Base-by-base conservation (phyloP, 2,888 invertebrate species). In the Protophormia terraenovae region DNA sequence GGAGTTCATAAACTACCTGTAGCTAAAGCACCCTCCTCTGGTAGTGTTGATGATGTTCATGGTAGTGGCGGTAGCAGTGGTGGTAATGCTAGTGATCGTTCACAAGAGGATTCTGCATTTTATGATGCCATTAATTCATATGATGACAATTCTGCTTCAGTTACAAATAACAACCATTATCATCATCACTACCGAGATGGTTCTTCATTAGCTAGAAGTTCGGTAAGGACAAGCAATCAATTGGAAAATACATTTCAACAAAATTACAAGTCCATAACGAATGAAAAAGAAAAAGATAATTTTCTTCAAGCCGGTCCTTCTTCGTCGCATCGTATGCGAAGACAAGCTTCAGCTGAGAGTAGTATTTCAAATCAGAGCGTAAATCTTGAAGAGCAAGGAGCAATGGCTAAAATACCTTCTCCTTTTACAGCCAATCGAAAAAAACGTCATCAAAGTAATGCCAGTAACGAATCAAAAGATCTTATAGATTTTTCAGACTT, bases 261-360 rank as follows among this genome's bases (percentile, higher is more conserved):
- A 85, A 91, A 92, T 82, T 92, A 92, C 86, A 92, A 93, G 78
- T 90, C 90, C 86, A 91, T 91, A 32, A 88, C 82, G 0, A 88
- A 87, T 14, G 90, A 90, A 66, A 86, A 88, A 47, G 88, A 87
- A n/a, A 90, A 89, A 38, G 89, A 89, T 10, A 87, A 90, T 2
- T 90, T 92, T 19, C 88, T 92, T 84, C 89, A 90, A 24, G 89
- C 90, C 27, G 88, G 89, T 1, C 4, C 69, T 7, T 82, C 82
- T 1, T 69, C 75, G 1, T 45, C 75, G 7, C 67, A 69, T 14
- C 88, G 89, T 45, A 93, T 93, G 91, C 89, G 91, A 2, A 90
- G 93, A 7, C 93, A 93, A 86, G 91, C 93, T 1, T 93, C 93
- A 0, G 92, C 92, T 3, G 93, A 93, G 85, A 93, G 93, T 76